These are phyloP conservation scores for Sarotherodon lohbergeri DNA, from an alignment of 2,113 vertebrate genomes.

Conservation along the genomic window DNA sequence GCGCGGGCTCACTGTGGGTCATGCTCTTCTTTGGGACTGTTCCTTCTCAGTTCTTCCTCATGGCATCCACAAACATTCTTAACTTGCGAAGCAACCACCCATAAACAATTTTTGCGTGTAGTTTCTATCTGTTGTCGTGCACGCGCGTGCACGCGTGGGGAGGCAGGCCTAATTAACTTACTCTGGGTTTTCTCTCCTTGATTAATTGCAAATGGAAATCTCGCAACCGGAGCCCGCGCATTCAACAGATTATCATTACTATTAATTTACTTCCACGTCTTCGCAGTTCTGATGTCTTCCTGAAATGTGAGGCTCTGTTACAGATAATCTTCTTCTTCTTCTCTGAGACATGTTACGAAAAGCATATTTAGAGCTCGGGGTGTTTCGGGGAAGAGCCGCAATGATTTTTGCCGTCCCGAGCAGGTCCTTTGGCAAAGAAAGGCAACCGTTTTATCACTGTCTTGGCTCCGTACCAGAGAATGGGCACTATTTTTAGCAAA, in stretches of 20 bases:
- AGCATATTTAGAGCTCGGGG: not conserved
- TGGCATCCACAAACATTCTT: not conserved
- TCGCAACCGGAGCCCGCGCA: not conserved
- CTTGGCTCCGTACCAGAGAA: constrained; percentile 40
- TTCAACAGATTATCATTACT: constrained; percentile 50
- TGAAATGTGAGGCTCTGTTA: not conserved
- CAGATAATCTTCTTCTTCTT: not conserved
- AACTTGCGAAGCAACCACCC: not conserved
- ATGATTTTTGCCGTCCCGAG: not conserved
- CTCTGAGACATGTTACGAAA: not conserved
- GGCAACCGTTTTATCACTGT: constrained; percentile 44
- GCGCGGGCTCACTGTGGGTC: not conserved
- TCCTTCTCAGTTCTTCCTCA: not conserved
- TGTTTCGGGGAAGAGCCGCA: not conserved
- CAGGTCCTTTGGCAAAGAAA: constrained; percentile 27
- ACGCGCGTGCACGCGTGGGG: not conserved
- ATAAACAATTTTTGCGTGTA: not conserved
- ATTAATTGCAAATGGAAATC: constrained; percentile 37
- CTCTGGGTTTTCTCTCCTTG: constrained; percentile 14
- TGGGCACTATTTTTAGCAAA: constrained; percentile 53
- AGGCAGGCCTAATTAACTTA: constrained; percentile 25
- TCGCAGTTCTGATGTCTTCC: not conserved
- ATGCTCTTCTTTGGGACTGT: not conserved
- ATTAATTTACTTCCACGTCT: constrained; percentile 1
- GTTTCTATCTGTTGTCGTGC: not conserved